A percentile compares a stretch with the other conserved stretches of the same genome.
phyloP scores from a whole-genome alignment of 2,888 invertebrate species.

The Sussaba pulchella region DNA sequence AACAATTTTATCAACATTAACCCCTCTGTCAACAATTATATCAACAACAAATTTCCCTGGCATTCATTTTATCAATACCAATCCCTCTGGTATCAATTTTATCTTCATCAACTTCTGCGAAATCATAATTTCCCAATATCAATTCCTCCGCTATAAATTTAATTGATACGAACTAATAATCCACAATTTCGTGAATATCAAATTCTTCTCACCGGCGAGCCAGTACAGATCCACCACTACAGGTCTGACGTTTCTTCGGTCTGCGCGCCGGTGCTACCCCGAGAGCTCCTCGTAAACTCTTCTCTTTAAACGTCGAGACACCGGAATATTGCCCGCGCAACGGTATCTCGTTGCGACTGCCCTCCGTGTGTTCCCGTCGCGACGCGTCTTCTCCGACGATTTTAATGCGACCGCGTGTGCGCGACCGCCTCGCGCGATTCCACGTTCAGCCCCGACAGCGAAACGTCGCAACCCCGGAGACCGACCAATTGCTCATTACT shows the following conservation, averaged over 20 bases:
- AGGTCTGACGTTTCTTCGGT: too few relatives aligned
- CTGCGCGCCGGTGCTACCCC: not conserved
- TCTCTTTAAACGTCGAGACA: constrained; percentile 67
- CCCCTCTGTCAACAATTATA: too few relatives aligned
- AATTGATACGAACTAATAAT: too few relatives aligned
- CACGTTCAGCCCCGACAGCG: constrained; percentile 28
- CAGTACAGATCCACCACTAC: constrained; percentile 55
- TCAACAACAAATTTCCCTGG: too few relatives aligned
- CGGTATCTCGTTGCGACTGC: constrained; percentile 49
- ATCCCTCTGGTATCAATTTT: too few relatives aligned
- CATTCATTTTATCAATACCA: too few relatives aligned
- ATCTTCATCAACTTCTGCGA: too few relatives aligned
- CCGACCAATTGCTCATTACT: constrained; percentile 19
- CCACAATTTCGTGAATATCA: constrained; percentile 23
- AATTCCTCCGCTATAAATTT: too few relatives aligned
- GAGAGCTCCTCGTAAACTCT: constrained; percentile 66
- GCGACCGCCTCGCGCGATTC: constrained; percentile 30
- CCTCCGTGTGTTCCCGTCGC: constrained; percentile 34
- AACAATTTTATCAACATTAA: too few relatives aligned
- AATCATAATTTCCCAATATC: too few relatives aligned
- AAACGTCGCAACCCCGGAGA: constrained; percentile 31
- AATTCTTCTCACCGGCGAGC: constrained; percentile 45
- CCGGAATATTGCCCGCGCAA: constrained; percentile 62
- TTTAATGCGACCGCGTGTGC: constrained; percentile 55
- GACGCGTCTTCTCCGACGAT: constrained; percentile 46